Conservation (phyloP, 2,113 vertebrate genomes). For the Xenus cinereus region DNA sequence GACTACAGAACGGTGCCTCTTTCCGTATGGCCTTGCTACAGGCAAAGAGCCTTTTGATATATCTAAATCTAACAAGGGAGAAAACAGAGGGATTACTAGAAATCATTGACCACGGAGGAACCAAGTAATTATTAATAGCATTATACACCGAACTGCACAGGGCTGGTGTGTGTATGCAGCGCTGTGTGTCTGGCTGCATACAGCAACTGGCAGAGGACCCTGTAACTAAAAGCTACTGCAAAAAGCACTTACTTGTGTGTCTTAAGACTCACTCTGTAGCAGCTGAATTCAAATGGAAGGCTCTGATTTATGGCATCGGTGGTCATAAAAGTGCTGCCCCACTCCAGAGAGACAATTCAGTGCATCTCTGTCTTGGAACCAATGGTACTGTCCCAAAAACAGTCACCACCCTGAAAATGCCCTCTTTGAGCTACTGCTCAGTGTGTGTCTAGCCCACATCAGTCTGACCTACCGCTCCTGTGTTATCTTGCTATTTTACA, state of each 20-base stretch:
- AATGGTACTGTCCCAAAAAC: not conserved
- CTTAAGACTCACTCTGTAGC: not conserved
- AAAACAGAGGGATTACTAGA: not conserved
- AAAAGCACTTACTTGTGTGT: not conserved
- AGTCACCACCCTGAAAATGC: not conserved
- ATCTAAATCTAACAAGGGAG: not conserved
- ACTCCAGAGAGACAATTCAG: not conserved
- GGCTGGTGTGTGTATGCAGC: not conserved
- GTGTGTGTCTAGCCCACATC: not conserved
- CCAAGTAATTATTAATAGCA: not conserved
- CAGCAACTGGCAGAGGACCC: not conserved
- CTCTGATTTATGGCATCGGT: not conserved
- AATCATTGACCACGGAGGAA: not conserved
- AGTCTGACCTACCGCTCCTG: not conserved
- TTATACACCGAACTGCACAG: not conserved
- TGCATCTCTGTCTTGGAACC: not conserved
- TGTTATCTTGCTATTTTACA: not conserved
- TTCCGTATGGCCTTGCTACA: not conserved
- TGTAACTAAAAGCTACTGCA: not conserved
- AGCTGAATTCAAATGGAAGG: not conserved
- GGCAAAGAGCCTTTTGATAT: constrained; percentile 6
- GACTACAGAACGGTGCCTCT: not conserved
- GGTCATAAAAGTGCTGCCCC: not conserved
- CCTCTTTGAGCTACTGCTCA: not conserved
- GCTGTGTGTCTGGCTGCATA: not conserved